Evolutionary conservation across 2,888 invertebrate genomes (phyloP).

Genomic region (Polydrusus tereticollis): DNA sequence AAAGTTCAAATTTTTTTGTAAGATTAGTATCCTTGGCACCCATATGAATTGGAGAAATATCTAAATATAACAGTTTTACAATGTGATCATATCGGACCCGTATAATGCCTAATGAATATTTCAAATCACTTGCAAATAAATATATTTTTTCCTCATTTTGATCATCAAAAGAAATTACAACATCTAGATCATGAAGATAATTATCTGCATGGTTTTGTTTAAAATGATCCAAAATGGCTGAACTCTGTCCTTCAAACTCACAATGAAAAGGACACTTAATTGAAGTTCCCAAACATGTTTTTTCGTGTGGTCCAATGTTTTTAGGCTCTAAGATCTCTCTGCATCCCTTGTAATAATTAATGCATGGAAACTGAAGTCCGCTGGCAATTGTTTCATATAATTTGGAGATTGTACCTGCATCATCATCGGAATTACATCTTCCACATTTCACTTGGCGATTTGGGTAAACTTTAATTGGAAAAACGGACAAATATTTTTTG

Average conservation of each 20-base stretch:
- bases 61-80: background rate
- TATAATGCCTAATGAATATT: background rate
- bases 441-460: too few species aligned
- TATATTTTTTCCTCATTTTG: background rate
- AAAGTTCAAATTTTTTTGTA: background rate
- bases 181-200: background rate
- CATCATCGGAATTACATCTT: too few species aligned
- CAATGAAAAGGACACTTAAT: too few species aligned
- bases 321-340: too few species aligned
- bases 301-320: too few species aligned
- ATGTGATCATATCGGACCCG: background rate
- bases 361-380: too few species aligned
- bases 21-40: background rate
- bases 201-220: background rate
- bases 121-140: background rate
- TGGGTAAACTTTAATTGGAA: too few species aligned
- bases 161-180: background rate
- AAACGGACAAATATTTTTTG: too few species aligned
- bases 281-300: too few species aligned
- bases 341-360: too few species aligned
- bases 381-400: too few species aligned
- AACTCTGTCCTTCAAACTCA: background rate
- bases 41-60: background rate
- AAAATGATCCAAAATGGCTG: background rate
- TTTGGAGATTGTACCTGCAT: too few species aligned